phyloP scores from a whole-genome alignment of 1,140 invertebrate species.

The Aphelenchoides fujianensis region DNA sequence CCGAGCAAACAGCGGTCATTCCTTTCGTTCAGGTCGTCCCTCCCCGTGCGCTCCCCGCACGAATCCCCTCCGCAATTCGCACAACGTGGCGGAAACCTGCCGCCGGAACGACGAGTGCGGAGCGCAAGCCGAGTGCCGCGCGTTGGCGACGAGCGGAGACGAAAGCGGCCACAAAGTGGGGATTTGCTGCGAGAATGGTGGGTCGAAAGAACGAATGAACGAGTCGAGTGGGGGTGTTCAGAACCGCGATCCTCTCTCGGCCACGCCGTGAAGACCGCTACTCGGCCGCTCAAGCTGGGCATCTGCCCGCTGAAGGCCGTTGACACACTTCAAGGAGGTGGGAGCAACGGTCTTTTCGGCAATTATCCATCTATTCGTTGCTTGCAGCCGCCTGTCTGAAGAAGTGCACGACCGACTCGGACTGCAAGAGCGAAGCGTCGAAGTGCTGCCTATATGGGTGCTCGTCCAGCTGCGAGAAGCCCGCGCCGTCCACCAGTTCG shows the following conservation, averaged over 20 bases:
- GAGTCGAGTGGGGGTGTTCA: no score
- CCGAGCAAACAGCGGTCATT: not conserved
- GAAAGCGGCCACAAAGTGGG: conserved; percentile 9
- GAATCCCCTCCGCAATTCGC: not conserved
- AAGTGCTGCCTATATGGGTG: conserved; percentile 5
- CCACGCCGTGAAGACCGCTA: not conserved
- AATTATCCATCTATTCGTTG: no score
- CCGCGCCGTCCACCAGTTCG: not conserved
- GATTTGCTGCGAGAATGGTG: not conserved
- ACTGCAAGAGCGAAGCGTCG: not conserved
- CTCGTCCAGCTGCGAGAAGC: not conserved
- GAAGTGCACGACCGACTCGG: not conserved
- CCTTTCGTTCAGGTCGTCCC: conserved; percentile 15
- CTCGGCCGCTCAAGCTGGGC: not conserved
- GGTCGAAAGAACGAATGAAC: not conserved
- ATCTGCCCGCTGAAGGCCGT: not conserved
- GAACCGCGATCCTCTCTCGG: not conserved
- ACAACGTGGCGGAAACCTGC: conserved; percentile 6
- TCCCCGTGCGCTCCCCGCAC: conserved; percentile 28
- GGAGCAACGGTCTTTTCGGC: no score
- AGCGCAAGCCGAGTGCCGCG: not conserved
- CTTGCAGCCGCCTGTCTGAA: not conserved
- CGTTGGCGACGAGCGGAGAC: conserved; percentile 2
- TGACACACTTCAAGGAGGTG: no score
- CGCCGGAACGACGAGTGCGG: not conserved